phyloP scores from a whole-genome alignment of 2,113 vertebrate genomes.

The Ascaphus truei region DNA sequence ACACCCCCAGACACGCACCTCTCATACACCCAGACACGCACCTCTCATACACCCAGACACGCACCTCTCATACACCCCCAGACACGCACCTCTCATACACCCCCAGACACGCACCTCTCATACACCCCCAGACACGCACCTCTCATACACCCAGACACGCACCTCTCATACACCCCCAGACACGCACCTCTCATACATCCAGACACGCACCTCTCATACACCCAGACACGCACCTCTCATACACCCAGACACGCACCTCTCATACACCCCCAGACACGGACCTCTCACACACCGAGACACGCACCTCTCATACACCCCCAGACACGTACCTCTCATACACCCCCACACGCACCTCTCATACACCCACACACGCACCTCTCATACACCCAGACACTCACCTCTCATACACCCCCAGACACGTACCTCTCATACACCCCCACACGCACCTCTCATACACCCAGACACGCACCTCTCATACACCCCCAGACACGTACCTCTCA shows the following conservation, averaged over 20 bases:
- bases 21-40: background rate
- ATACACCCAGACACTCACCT: background rate
- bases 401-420: too few species aligned
- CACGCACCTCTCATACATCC: background rate
- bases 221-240: background rate
- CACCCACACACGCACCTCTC: background rate
- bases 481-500: background rate
- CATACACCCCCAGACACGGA: too few species aligned
- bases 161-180: background rate
- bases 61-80: slow-evolving; percentile 2
- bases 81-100: too few species aligned
- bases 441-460: background rate
- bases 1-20: background rate
- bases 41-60: background rate
- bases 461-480: background rate
- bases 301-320: background rate
- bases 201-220: background rate
- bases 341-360: background rate
- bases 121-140: too few species aligned
- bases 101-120: background rate
- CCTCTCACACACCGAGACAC: background rate
- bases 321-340: background rate
- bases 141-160: background rate
- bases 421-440: background rate
- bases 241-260: background rate